Evolutionary conservation across 2,888 invertebrate species (phyloP).

Genomic region (Andrena trimmerana): DNA sequence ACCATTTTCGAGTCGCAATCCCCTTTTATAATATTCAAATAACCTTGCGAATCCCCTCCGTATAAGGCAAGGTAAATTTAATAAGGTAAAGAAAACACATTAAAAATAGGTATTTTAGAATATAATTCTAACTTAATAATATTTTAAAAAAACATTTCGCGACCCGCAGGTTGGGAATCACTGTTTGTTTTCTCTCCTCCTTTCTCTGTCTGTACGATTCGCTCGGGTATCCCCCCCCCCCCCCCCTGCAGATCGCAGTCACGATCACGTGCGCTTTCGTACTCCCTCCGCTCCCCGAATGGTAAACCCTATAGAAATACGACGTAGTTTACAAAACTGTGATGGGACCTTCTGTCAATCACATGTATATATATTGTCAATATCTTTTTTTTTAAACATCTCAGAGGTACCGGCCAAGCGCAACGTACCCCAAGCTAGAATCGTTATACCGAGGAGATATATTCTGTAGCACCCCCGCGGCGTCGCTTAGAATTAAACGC

Average conservation of each 20-base stretch:
- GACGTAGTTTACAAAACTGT: conserved; percentile 66
- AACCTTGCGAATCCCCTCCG: too few species aligned
- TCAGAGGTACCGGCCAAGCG: conserved; percentile 52
- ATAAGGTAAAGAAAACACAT: too few species aligned
- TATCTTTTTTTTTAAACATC: conserved; percentile 60
- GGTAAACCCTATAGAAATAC: conserved; percentile 62
- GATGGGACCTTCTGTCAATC: conserved; percentile 62
- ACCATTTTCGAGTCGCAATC: too few species aligned
- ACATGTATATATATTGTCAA: conserved; percentile 67
- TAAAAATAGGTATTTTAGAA: too few species aligned
- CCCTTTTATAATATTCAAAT: too few species aligned
- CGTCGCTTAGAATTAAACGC: conserved; percentile 56
- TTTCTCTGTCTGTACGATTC: neutral
- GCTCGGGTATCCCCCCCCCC: neutral
- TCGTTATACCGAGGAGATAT: conserved; percentile 50
- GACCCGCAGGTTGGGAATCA: neutral
- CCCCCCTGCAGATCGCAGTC: neutral
- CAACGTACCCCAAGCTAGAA: conserved; percentile 58
- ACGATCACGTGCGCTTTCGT: conserved; percentile 13
- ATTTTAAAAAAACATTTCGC: too few species aligned
- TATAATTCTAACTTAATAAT: too few species aligned
- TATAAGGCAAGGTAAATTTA: too few species aligned
- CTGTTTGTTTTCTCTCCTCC: neutral
- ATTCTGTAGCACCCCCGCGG: conserved; percentile 28
- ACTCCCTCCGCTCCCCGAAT: conserved; percentile 41